Base-by-base conservation (phyloP, 2,797 vertebrate species). In the Neosalanx taihuensis region DNA sequence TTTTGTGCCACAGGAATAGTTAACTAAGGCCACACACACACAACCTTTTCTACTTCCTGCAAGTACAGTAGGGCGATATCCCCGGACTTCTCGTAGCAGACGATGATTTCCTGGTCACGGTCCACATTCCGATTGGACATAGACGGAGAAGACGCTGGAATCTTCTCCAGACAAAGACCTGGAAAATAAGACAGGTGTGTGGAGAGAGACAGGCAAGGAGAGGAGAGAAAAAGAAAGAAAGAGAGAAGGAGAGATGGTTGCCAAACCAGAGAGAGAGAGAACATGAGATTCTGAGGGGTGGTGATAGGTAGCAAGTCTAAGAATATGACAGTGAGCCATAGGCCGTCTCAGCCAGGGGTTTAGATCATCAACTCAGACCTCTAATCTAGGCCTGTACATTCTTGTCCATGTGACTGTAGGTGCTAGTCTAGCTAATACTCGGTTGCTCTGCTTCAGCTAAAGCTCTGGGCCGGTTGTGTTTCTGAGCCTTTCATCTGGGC, bases 21-120 rank as follows among this genome's bases (percentile, higher is more conserved):
- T 46, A 3, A 46, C 10, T 17, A 56, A 56, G 51, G 15, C 15
- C 51, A 56, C 18, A n/a, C 51, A n/a, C 51, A 49, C 7, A 20
- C 41, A 49, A 99, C 98, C 94, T 94, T 96, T 85, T 99, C 98
- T 70, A 96, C 94, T 87, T 99, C 97, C 86, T 99, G 98, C 77
- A 99, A 95, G 85, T 99, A 99, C 2, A 99, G 89, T 30, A 99
- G 93, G 37, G 96, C 97, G 3, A 99, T 99, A 89, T 99, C 98
- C 79, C 98, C 98, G 2, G 98, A 95, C 77, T 99, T 99, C 88
- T 99, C 98, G 0, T 99, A 99, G 85, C 97, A 99, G 0, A 91
- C 96, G 88, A 99, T 94, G 72, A 99, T 94, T 18, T 99, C 97
- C 86, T 96, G 95, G 1, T 99, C 97, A 17, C 85, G 91, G 60